phyloP scores from a whole-genome alignment of 2,113 vertebrate species.

The Campylomormyrus numenius region DNA sequence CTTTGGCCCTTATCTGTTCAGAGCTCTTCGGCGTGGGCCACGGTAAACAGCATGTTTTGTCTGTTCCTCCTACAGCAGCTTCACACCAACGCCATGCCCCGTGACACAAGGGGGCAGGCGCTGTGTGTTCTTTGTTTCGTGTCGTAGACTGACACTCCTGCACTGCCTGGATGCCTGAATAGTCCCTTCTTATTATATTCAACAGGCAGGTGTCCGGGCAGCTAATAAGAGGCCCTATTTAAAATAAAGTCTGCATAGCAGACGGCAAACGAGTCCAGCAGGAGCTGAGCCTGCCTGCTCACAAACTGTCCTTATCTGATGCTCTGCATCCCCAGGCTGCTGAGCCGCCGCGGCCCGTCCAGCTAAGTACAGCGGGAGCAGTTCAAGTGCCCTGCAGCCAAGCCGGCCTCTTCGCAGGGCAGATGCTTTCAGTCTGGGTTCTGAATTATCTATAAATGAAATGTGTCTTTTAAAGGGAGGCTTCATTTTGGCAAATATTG shows the following conservation, averaged over 20 bases:
- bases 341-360: neutral
- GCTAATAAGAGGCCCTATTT: neutral
- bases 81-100: neutral
- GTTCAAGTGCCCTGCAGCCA: neutral
- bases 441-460: neutral
- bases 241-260: neutral
- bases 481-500: neutral
- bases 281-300: neutral
- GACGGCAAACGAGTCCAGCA: neutral
- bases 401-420: too few species aligned
- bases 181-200: neutral
- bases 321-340: constrained; percentile 26
- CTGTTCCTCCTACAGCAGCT: neutral
- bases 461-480: neutral
- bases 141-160: neutral
- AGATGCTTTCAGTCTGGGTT: neutral
- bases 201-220: neutral
- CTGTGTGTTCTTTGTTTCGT: neutral
- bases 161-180: neutral
- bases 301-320: constrained; percentile 26
- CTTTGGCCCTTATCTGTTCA: neutral
- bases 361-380: too few species aligned
- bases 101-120: constrained; percentile 11
- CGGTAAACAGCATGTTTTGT: constrained; percentile 9
- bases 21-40: neutral